Evolutionary conservation across 2,888 invertebrate genomes (phyloP), one percentile per base, ranked within the genome.

Genomic region (Agrochola lota): DNA sequence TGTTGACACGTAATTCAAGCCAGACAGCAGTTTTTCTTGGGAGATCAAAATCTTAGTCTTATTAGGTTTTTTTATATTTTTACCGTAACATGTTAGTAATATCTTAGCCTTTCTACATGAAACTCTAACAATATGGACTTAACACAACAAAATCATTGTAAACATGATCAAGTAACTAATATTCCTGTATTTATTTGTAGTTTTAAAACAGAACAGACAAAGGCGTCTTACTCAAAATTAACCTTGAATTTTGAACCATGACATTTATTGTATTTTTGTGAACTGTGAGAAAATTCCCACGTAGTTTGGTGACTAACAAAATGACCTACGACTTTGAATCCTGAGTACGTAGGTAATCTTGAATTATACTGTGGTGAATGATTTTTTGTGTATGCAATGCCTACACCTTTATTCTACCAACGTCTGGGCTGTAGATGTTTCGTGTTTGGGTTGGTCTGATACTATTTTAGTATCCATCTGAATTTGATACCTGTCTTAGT

Each of bases 271-370:
- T n/a, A 11, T 84, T 73, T 71, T 76, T 84, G 72, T 57, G 5
- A 30, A 71, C 60, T 63, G 83, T 84, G 83, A 57, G 83, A 84
- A 80, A 75, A 71, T 55, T 84, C 76, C 40, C 72, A 70, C 12
- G 8, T 55, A n/a, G 35, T 64, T 52, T 68, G 59, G 78, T 82
- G 83, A 79, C 82, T 80, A 83, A 83, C 40, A 60, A n/a, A 52
- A 83, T 74, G 49, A 63, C 35, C 73, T n/a, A 46, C n/a, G 46
- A 55, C 35, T 78, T 52, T 52, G 20, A 69, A 81, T 75, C 69
- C 35, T 60, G 69, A n/a, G 52, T 43, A 59, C 20, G 66, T 68
- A 35, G 35, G 35, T 35, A 63, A 63, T 62, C 15, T 46, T 46
- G 40, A 62, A 55, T 20, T 52, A 57, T 57, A 63, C n/a, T 68